These are phyloP conservation scores for Acipenser transmontanus DNA, from an alignment of 2,797 vertebrate species.

Conservation along the genomic window DNA sequence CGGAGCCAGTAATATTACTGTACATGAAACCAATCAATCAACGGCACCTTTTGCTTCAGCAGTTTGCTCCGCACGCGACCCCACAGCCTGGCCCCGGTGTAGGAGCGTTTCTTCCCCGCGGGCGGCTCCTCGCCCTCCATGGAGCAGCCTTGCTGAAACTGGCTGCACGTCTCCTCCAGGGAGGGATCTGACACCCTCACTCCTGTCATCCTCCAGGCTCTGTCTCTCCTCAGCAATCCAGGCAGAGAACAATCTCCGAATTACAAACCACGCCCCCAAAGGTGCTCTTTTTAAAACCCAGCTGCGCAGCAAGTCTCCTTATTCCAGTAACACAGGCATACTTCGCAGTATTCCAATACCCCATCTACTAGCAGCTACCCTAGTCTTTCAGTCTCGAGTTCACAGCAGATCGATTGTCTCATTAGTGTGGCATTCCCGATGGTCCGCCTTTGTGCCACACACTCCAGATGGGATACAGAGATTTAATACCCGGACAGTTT, in stretches of 20 bases:
- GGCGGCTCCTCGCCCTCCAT: constrained; percentile 35
- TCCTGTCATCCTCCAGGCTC: constrained; percentile 35
- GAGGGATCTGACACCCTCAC: constrained; percentile 23
- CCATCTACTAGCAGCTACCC: too few relatives aligned
- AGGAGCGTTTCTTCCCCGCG: constrained; percentile 26
- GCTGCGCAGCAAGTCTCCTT: too few relatives aligned
- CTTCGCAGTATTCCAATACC: too few relatives aligned
- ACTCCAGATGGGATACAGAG: constrained; percentile 51
- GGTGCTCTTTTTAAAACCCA: too few relatives aligned
- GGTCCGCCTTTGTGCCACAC: constrained; percentile 37
- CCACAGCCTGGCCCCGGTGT: constrained; percentile 51
- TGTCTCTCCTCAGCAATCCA: constrained; percentile 27
- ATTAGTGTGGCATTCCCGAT: neutral
- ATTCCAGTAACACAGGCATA: too few relatives aligned
- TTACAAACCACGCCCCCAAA: too few relatives aligned
- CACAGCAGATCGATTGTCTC: too few relatives aligned
- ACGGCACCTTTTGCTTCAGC: constrained; percentile 47
- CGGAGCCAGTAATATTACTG: too few relatives aligned
- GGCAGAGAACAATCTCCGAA: too few relatives aligned
- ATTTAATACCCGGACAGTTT: constrained; percentile 35
- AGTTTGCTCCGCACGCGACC: constrained; percentile 50
- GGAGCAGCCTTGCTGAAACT: constrained; percentile 4
- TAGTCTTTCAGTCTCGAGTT: too few relatives aligned
- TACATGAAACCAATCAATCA: neutral
- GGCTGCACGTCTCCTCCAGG: constrained; percentile 26